Base-by-base conservation (phyloP, 2,888 invertebrate genomes). In the Drosophila antonietae region DNA sequence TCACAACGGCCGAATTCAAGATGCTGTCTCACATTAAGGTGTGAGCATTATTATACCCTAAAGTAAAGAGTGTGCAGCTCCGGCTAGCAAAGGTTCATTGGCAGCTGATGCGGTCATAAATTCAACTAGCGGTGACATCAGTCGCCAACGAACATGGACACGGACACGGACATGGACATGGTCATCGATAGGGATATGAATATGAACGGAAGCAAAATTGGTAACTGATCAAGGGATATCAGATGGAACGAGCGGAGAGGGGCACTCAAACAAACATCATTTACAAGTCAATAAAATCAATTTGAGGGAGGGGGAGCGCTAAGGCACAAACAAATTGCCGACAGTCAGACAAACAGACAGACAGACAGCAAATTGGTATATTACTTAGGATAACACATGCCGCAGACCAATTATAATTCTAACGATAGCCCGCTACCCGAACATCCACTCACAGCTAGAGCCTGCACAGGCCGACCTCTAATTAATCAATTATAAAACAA, bases 401-500 rank as follows among this genome's bases (percentile, higher is more conserved):
- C 89, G 84, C 88, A 85, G 79, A 83, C 88, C 91, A 91, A 91
- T 91, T 89, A 85, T 87, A 86, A 86, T 81, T 86, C 84, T 84
- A 84, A 76, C 87, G 84, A 83, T 89, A 77, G 76, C 55, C 64
- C 60, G 55, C 12, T n/a, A 28, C 55, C 55, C 55, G 28, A 63
- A 66, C 58, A 57, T 31, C 49, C 55, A 49, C 39, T 44, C 66
- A 7, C 37, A 7, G 51, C 23, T n/a, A 37, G 10, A 39, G 20
- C 46, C 35, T 35, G 35, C 12, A 23, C 33, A 83, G 61, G 83
- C 91, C 91, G 91, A 75, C 91, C 90, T 91, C 86, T 90, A 91
- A 91, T 91, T 91, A 91, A 91, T 91, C 91, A 91, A 91, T 91
- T 91, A 91, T 82, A 90, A 88, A 86, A 84, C 81, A 90, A 89